Evolutionary conservation across 2,888 invertebrate species (phyloP), one percentile per base, ranked within the genome.

Genomic region (Drosophila neoperkinsi): DNA sequence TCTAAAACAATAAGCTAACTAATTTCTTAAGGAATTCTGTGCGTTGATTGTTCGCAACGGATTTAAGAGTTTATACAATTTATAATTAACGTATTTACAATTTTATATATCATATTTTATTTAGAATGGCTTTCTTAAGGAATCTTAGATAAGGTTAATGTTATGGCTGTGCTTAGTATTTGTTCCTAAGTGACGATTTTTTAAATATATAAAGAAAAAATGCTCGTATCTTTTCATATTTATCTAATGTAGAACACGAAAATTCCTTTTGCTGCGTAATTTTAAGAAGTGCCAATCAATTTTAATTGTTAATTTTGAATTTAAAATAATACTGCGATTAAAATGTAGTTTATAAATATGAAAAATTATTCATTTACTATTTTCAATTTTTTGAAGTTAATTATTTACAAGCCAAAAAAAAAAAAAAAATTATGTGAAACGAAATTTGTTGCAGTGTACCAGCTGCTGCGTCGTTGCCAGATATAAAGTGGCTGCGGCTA

Each of bases 401-500:
- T 4, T 0, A 18, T 18, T 38, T 18, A 38, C 9, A 4, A n/a
- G 9, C 11, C 10, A 38, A n/a, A n/a, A 10, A 9, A 21, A 21
- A 21, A 21, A 21, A 21, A 38, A 4, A 9, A 9, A 41, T 41
- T 0, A 4, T 21, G 9, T 25, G 46, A 2, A 25, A 9, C 0
- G 16, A 16, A 46, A 25, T 46, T 46, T 16, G 25, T 46, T 43
- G 46, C 21, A 43, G 43, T 31, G 51, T 51, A 7, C 21, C 57
- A 53, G 76, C 81, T 81, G 84, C 82, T 75, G 58, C 55, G 18
- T 21, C 36, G 28, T 56, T n/a, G 55, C 52, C 79, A 71, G 85
- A 87, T 72, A 79, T 82, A 71, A 87, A 89, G 82, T 78, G 83
- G 79, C 81, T 82, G 85, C 71, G 88, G 88, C 90, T 84, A 91